Conservation (phyloP, 2,113 vertebrate species). For the Noturus placidus region DNA sequence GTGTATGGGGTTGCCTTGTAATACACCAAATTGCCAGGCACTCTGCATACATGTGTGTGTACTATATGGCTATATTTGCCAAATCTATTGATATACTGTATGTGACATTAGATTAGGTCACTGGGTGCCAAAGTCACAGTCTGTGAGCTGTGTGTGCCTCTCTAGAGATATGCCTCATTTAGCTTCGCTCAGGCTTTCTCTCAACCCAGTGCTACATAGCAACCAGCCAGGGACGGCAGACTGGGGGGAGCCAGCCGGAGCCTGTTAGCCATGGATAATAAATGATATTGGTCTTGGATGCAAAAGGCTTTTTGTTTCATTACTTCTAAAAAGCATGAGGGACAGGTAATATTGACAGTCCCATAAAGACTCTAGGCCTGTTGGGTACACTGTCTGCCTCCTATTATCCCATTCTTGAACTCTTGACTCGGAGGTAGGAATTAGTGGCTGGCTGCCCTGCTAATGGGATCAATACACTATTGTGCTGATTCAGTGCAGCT, state of each 20-base stretch:
- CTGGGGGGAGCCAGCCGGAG: conserved; percentile 42
- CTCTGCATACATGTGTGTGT: background rate
- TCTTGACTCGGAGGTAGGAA: conserved; percentile 27
- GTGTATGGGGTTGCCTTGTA: background rate
- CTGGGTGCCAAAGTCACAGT: conserved; percentile 2
- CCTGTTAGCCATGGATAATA: conserved; percentile 56
- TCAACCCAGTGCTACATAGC: background rate
- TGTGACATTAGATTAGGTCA: background rate
- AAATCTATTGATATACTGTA: background rate
- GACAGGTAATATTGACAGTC: conserved; percentile 44
- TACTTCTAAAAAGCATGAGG: conserved; percentile 47
- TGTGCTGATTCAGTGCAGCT: background rate
- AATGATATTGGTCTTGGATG: conserved; percentile 49
- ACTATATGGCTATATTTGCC: background rate
- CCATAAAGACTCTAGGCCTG: conserved; percentile 51
- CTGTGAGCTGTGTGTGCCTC: conserved; percentile 33
- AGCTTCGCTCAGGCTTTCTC: background rate
- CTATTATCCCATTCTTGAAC: conserved; percentile 39
- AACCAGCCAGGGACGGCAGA: conserved; percentile 35
- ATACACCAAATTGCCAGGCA: background rate
- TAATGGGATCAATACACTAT: conserved; percentile 32
- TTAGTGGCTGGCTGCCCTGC: conserved; percentile 35
- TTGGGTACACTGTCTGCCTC: conserved; percentile 43
- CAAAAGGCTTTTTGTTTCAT: conserved; percentile 45
- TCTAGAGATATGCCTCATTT: conserved; percentile 32